These are phyloP conservation scores for Xyliphius kryptos DNA, from an alignment of 2,113 vertebrate species.

Conservation along the genomic window DNA sequence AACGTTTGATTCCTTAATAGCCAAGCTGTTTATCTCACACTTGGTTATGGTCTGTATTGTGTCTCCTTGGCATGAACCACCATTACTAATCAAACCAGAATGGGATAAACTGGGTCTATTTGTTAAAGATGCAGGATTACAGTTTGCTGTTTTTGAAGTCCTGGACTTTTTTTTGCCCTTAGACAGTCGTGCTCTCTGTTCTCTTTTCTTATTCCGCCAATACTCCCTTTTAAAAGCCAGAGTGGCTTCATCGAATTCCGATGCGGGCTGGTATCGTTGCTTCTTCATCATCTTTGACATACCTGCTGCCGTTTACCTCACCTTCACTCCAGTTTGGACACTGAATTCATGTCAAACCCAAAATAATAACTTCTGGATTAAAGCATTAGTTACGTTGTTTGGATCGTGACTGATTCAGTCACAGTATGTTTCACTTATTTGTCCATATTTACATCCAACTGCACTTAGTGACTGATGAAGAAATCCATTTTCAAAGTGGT, in stretches of 20 bases:
- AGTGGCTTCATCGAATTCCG: constrained; percentile 58
- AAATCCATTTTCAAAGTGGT: too few species aligned
- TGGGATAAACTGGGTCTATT: too few species aligned
- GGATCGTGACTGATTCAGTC: too few species aligned
- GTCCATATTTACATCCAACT: too few species aligned
- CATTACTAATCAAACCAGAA: too few species aligned
- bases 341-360: too few species aligned
- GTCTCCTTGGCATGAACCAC: constrained; percentile 33
- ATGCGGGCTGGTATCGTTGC: constrained; percentile 57
- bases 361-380: too few species aligned
- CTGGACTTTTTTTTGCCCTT: constrained; percentile 39
- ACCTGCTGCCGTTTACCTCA: constrained; percentile 39
- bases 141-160: constrained; percentile 13
- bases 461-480: too few species aligned
- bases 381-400: too few species aligned
- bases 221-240: constrained; percentile 68
- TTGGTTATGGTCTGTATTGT: constrained; percentile 18
- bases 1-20: constrained; percentile 26
- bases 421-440: too few species aligned
- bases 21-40: constrained; percentile 4
- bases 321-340: constrained; percentile 6
- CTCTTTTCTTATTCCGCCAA: constrained; percentile 69
- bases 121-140: too few species aligned
- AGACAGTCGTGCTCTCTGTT: constrained; percentile 63
- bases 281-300: constrained; percentile 53